These are phyloP conservation scores for Micronycteris hirsuta DNA, from an alignment of 2,113 vertebrate genomes.

Conservation along the genomic window DNA sequence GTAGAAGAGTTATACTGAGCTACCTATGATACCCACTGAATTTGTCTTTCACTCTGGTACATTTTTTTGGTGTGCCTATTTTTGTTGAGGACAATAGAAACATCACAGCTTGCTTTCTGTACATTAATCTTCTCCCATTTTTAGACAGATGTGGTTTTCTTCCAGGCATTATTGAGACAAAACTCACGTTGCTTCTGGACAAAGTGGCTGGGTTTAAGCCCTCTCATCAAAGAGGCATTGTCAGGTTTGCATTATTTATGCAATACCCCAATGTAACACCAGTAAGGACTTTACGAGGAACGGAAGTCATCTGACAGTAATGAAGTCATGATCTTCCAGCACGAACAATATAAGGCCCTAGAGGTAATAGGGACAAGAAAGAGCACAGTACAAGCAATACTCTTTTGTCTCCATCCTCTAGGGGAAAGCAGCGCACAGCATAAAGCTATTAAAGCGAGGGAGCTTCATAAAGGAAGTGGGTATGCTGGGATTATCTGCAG, in stretches of 20 bases:
- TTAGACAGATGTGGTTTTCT: neutral
- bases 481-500: neutral
- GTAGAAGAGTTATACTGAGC: neutral
- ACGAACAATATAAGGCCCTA: constrained; percentile 51
- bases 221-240: constrained; percentile 37
- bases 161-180: constrained; percentile 9
- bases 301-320: constrained; percentile 62
- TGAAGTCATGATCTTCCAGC: constrained; percentile 60
- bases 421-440: neutral
- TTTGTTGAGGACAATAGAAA: constrained; percentile 36
- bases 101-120: neutral
- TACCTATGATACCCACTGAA: neutral
- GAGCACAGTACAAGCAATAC: constrained; percentile 36
- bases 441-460: neutral
- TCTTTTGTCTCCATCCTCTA: constrained; percentile 33
- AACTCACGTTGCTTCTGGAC: constrained; percentile 36
- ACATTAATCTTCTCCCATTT: constrained; percentile 27
- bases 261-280: constrained; percentile 35
- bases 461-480: neutral
- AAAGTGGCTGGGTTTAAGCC: neutral
- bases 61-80: neutral
- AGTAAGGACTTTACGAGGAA: constrained; percentile 44
- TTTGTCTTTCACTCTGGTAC: constrained; percentile 18
- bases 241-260: constrained; percentile 50
- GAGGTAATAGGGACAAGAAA: constrained; percentile 45